Conservation (phyloP, 2,888 invertebrate species). For the Molorchus minor region DNA sequence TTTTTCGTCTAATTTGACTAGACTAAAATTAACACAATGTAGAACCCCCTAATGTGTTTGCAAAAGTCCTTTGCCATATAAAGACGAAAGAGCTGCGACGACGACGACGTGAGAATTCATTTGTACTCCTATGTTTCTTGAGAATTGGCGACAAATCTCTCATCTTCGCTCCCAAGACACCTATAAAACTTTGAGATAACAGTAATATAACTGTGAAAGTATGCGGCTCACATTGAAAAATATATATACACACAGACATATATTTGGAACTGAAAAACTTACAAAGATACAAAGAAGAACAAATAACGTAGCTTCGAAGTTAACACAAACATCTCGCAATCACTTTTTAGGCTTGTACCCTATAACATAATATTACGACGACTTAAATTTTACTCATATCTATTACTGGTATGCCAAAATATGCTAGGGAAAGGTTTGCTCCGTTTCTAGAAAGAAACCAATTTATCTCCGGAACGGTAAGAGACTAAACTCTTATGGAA, state of each 20-base stretch:
- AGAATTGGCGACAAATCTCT: slow-evolving; percentile 14
- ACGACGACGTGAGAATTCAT: slow-evolving; percentile 17
- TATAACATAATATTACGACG: too few relatives aligned
- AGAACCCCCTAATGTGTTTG: slow-evolving; percentile 10
- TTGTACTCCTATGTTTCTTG: slow-evolving; percentile 11
- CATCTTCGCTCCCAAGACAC: slow-evolving; percentile 4
- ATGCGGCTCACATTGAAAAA: not conserved
- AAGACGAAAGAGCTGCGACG: slow-evolving; percentile 5
- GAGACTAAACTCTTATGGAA: too few relatives aligned
- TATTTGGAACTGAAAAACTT: too few relatives aligned
- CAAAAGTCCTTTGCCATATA: slow-evolving; percentile 13
- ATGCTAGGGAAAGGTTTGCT: too few relatives aligned
- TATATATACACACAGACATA: not conserved
- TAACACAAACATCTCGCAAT: too few relatives aligned
- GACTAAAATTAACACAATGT: slow-evolving; percentile 4
- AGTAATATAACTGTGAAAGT: slow-evolving; percentile 1
- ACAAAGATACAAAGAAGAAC: too few relatives aligned
- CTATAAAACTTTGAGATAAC: slow-evolving; percentile 16
- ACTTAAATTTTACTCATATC: too few relatives aligned
- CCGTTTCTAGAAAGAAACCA: too few relatives aligned
- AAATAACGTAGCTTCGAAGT: too few relatives aligned
- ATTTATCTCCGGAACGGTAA: too few relatives aligned
- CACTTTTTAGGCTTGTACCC: too few relatives aligned
- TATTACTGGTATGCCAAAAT: too few relatives aligned
- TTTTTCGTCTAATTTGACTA: slow-evolving; percentile 1